Base-by-base conservation (phyloP, 2,888 invertebrate genomes). In the Taphrorychus bicolor region DNA sequence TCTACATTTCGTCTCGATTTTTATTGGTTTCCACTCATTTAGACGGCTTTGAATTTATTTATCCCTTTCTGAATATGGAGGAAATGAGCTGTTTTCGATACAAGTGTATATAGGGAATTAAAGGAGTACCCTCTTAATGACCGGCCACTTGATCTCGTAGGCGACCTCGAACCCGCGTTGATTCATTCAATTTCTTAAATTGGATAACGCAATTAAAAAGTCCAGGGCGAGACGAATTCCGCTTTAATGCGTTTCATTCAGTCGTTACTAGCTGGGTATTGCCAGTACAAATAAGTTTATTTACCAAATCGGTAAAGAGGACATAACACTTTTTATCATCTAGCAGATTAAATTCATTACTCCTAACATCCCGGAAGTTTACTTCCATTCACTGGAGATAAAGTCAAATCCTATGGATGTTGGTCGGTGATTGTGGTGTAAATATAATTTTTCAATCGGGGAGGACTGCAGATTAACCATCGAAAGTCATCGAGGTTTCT, bases 171-270 rank as follows among this genome's bases (percentile, higher is more conserved):
- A 58, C 67, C 48, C 49, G 53, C 56, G 68, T 68, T 68, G 68
- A 68, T 68, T 68, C 63, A 68, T 68, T 63, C 68, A 68, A 68
- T 68, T 68, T 56, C 63, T 58, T 63, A 68, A 68, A 68, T 68
- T 68, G 53, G 63, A 59, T 68, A 68, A 68, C 23, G 56, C 63
- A 68, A 68, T 68, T 68, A 68, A 63, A 66, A 63, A 53, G 51
- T 58, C 51, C 40, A 19, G 41, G 58, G 63, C 63, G 63, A 62
- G 68, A 54, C 68, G 56, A 68, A 68, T 68, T 61, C 60, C 53
- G 40, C n/a, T 59, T 66, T 56, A 56, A 59, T 62, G 41, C 59
- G 53, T 54, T 67, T 54, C 67, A 67, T 67, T 67, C 67, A 67
- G 32, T 1, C 48, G 16, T 7, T 48, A 48, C 48, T 14, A 16